These are phyloP conservation scores for Apogon hyalosoma DNA, from an alignment of 2,797 vertebrate genomes.

Conservation along the genomic window DNA sequence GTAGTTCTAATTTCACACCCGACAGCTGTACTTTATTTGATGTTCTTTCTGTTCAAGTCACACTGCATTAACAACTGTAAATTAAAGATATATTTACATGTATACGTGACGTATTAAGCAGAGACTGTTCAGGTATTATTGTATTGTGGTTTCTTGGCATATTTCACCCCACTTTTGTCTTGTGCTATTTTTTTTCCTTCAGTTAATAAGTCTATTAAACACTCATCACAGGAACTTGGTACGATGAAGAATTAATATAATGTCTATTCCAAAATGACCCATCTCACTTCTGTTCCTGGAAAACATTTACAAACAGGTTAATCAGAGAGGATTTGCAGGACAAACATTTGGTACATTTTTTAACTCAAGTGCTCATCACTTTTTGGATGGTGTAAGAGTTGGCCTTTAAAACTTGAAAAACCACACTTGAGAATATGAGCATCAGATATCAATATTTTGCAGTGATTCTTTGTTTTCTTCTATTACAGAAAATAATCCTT, in stretches of 20 bases:
- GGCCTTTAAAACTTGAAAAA: neutral
- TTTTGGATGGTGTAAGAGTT: slow-evolving; percentile 7
- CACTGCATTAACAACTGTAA: slow-evolving; percentile 1
- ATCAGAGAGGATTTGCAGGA: neutral
- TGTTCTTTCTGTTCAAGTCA: slow-evolving; percentile 25
- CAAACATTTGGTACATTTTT: neutral
- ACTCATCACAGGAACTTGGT: slow-evolving; percentile 10
- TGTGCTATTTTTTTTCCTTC: neutral
- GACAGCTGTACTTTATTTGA: slow-evolving; percentile 30
- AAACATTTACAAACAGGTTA: neutral
- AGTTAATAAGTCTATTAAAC: slow-evolving; percentile 20
- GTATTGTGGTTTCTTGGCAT: slow-evolving; percentile 1
- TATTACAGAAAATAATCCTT: too few relatives aligned
- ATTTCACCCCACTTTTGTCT: neutral
- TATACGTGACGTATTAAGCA: neutral
- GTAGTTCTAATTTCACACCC: slow-evolving; percentile 13
- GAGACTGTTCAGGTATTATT: neutral
- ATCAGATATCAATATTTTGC: neutral
- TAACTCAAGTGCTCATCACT: neutral
- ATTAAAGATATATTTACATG: slow-evolving; percentile 4
- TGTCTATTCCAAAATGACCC: neutral
- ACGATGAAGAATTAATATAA: neutral
- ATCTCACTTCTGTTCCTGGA: neutral
- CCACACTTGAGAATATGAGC: neutral
- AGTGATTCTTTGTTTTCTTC: neutral